Evolutionary conservation across 2,888 invertebrate species (phyloP).

Genomic region (Agrilus biguttatus): DNA sequence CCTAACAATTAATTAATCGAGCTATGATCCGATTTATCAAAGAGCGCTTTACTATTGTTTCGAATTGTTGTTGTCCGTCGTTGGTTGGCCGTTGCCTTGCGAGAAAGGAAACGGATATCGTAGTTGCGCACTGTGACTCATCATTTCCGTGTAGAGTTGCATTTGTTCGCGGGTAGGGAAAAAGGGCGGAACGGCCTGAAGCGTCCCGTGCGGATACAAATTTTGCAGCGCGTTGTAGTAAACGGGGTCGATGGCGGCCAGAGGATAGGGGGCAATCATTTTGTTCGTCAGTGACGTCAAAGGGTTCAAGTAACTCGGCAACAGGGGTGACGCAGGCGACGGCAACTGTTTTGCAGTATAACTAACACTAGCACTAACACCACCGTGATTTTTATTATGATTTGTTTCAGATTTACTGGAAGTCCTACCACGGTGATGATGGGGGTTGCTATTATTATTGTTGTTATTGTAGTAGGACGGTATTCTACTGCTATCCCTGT

Average conservation of each 20-base stretch:
- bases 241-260: conserved; percentile 24
- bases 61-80: conserved; percentile 12
- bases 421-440: conserved; percentile 12
- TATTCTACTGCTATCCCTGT: neutral
- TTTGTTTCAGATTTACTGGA: too few relatives aligned
- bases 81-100: conserved; percentile 19
- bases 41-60: conserved; percentile 14
- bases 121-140: conserved; percentile 27
- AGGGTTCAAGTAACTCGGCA: conserved; percentile 18
- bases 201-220: conserved; percentile 25
- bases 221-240: conserved; percentile 35
- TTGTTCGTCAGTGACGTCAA: conserved; percentile 14
- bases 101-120: conserved; percentile 23
- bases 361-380: too few relatives aligned
- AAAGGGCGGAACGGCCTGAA: conserved; percentile 23
- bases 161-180: conserved; percentile 35
- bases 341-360: conserved; percentile 1
- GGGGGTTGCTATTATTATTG: conserved; percentile 4
- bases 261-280: conserved; percentile 22
- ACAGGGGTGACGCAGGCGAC: conserved; percentile 16
- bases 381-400: too few relatives aligned
- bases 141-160: conserved; percentile 39
- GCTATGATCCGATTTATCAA: conserved; percentile 4
- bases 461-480: conserved; percentile 5
- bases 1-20: conserved; percentile 4